These are phyloP conservation scores for Spodoptera frugiperda DNA, from an alignment of 1,140 invertebrate species.

Conservation along the genomic window DNA sequence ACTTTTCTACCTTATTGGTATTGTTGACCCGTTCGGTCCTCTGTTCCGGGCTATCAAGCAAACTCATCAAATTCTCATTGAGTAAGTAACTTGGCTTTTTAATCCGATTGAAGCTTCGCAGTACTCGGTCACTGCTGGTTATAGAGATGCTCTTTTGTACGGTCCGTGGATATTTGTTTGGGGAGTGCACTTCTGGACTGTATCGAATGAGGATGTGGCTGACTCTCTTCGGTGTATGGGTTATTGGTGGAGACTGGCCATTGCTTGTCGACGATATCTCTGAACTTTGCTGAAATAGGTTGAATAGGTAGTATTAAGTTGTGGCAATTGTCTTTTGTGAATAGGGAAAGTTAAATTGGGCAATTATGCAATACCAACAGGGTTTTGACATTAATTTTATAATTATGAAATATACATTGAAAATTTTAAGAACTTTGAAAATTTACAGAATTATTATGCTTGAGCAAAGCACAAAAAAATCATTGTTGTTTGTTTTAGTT, in stretches of 20 bases:
- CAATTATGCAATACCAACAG: too few relatives aligned
- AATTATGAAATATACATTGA: too few relatives aligned
- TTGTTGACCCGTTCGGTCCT: background rate
- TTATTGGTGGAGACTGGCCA: slow-evolving; percentile 63
- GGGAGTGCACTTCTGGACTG: slow-evolving; percentile 47
- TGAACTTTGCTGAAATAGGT: slow-evolving; percentile 45
- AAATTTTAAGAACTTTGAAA: too few relatives aligned
- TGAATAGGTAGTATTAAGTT: background rate
- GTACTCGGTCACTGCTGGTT: slow-evolving; percentile 59
- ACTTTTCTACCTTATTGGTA: slow-evolving; percentile 23
- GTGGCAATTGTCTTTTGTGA: background rate
- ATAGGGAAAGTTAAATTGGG: too few relatives aligned
- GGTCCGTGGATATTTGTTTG: slow-evolving; percentile 43
- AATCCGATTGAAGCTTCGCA: slow-evolving; percentile 62
- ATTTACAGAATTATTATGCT: too few relatives aligned
- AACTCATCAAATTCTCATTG: slow-evolving; percentile 12
- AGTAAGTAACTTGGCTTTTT: slow-evolving; percentile 39
- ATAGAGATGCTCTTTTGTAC: background rate
- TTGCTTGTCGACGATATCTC: slow-evolving; percentile 58
- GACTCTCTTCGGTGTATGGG: slow-evolving; percentile 59
- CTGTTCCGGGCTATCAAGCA: slow-evolving; percentile 5
- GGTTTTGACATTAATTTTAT: too few relatives aligned
- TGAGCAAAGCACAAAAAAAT: too few relatives aligned
- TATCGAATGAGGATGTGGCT: slow-evolving; percentile 46
- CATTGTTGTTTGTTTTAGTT: too few relatives aligned